A percentile compares a stretch with the other conserved stretches of the same genome.
These are phyloP conservation scores for Hydrocynus forskahlii DNA, from an alignment of 2,797 vertebrate species.

Conservation along the genomic window DNA sequence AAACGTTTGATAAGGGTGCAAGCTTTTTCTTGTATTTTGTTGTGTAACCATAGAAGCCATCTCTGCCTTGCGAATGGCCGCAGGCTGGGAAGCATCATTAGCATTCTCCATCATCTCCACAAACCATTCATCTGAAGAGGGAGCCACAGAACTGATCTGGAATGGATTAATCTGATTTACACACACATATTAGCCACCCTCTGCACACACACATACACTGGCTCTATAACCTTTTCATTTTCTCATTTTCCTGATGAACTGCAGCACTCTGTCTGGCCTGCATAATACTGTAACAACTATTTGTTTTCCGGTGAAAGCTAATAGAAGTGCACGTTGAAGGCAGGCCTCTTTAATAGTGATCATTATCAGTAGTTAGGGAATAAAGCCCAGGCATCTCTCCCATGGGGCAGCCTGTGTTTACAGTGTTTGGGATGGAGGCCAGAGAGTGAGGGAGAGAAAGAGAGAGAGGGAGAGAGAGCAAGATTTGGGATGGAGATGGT, in stretches of 20 bases:
- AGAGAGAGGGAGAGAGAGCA: no score
- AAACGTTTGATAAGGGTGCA: slow-evolving; percentile 29
- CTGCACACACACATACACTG: slow-evolving; percentile 24
- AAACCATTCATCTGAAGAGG: slow-evolving; percentile 61
- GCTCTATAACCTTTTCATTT: slow-evolving; percentile 41
- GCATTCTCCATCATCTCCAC: slow-evolving; percentile 61
- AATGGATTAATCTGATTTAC: slow-evolving; percentile 64
- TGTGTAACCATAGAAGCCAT: slow-evolving; percentile 43
- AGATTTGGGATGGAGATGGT: no score
- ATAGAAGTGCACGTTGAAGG: slow-evolving; percentile 46
- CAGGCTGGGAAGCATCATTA: slow-evolving; percentile 60
- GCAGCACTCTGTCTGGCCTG: slow-evolving; percentile 17
- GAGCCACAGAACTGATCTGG: slow-evolving; percentile 57
- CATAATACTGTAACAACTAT: slow-evolving; percentile 30
- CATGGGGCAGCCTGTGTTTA: slow-evolving; percentile 23
- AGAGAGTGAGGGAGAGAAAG: not conserved
- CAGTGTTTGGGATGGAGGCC: slow-evolving; percentile 28
- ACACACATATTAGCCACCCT: slow-evolving; percentile 24
- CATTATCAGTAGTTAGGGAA: slow-evolving; percentile 46
- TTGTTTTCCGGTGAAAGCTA: slow-evolving; percentile 45
- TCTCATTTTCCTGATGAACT: slow-evolving; percentile 36
- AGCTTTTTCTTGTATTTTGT: slow-evolving; percentile 42
- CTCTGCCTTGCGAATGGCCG: slow-evolving; percentile 27
- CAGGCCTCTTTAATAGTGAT: slow-evolving; percentile 39
- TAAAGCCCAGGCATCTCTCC: slow-evolving; percentile 20